Base-by-base conservation (phyloP, 2,888 invertebrate species). In the Elysia crispata region DNA sequence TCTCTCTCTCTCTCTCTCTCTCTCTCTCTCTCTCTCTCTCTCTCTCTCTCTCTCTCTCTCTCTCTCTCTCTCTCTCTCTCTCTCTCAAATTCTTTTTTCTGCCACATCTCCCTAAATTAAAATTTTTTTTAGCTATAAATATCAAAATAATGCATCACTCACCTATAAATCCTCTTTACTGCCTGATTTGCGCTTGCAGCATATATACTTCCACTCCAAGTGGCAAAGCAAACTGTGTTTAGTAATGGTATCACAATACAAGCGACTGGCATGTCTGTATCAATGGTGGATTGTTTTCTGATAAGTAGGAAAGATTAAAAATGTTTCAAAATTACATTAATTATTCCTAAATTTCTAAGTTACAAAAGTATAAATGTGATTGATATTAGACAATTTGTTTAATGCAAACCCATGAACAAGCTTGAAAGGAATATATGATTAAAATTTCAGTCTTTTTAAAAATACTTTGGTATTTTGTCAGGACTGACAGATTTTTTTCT, bases 1-100 rank as follows among this genome's bases (percentile, higher is more conserved):
- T 67, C 67, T 6, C 67, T 67, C 49, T 67, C 67, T 67, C 67
- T 77, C 77, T 77, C 50, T 67, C 77, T 77, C 67, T 77, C 41
- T 41, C 23, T 77, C 41, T 11, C 67, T 67, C 11, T 23, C 25
- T 67, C 25, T 67, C 41, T 41, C 3, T 6, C 41, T 41, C 11
- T 41, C 41, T 41, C 5, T 6, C 25, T 74, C 31, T 74, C 6
- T n/a, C n/a, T n/a, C n/a, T n/a, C n/a, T n/a, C n/a, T n/a, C n/a
- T n/a, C n/a, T n/a, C n/a, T n/a, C n/a, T n/a, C n/a, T n/a, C n/a
- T n/a, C n/a, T n/a, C n/a, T n/a, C n/a, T n/a, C n/a, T n/a, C n/a
- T n/a, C n/a, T n/a, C n/a, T n/a, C n/a, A n/a, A n/a, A n/a, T n/a
- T n/a, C n/a, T n/a, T n/a, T n/a, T n/a, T n/a, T n/a, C n/a, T n/a